A percentile compares a stretch with the other conserved stretches of the same genome.
phyloP scores from a whole-genome alignment of 2,888 invertebrate genomes.

The Chymomyza amoena region DNA sequence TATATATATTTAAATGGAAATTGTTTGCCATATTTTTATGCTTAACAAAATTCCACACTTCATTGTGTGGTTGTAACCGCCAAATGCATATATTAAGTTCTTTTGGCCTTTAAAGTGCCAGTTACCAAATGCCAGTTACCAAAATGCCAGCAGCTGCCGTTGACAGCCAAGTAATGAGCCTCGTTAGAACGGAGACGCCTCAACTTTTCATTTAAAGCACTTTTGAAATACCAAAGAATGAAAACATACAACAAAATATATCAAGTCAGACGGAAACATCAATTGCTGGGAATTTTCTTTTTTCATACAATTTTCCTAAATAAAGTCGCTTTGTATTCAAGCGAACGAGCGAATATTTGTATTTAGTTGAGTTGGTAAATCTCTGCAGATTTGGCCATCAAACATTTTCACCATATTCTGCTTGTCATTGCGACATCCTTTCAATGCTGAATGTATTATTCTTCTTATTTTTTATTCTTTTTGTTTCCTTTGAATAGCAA shows the following conservation, averaged over 20 bases:
- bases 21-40: slow-evolving; percentile 27
- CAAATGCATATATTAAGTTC: slow-evolving; percentile 52
- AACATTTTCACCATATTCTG: slow-evolving; percentile 37
- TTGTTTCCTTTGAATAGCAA: background rate
- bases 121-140: slow-evolving; percentile 31
- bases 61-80: slow-evolving; percentile 30
- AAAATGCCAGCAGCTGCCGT: no score
- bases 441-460: background rate
- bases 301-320: slow-evolving; percentile 43
- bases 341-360: background rate
- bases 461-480: background rate
- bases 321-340: slow-evolving; percentile 10
- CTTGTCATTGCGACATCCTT: background rate
- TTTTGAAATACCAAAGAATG: background rate
- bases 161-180: slow-evolving; percentile 46
- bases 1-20: slow-evolving; percentile 45
- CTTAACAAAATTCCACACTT: slow-evolving; percentile 13
- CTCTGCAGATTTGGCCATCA: slow-evolving; percentile 53
- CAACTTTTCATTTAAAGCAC: background rate
- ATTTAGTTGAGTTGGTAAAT: slow-evolving; percentile 16
- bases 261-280: slow-evolving; percentile 33
- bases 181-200: slow-evolving; percentile 23
- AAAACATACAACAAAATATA: slow-evolving; percentile 6
- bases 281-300: slow-evolving; percentile 35
- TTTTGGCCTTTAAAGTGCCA: slow-evolving; percentile 30